Conservation (phyloP, 2,797 vertebrate genomes). For the Apogon talboti region DNA sequence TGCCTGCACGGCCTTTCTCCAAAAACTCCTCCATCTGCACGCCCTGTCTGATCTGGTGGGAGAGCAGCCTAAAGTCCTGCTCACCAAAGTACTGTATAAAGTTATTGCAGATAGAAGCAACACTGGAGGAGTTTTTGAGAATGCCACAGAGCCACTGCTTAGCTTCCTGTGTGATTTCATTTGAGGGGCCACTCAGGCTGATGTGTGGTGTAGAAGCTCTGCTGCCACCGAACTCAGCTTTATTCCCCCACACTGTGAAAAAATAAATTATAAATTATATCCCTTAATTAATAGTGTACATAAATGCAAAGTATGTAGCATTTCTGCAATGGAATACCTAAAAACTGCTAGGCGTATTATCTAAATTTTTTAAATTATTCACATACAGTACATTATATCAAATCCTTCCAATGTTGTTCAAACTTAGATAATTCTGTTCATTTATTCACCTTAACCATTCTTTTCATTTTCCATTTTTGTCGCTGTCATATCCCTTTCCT, state of each 20-base stretch:
- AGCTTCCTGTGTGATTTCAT: slow-evolving; percentile 64
- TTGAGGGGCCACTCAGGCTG: neutral
- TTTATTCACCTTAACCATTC: too few species aligned
- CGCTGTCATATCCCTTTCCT: too few species aligned
- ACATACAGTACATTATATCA: too few species aligned
- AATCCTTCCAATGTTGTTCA: too few species aligned
- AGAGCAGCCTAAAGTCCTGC: slow-evolving; percentile 67
- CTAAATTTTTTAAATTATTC: too few species aligned
- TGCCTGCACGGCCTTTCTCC: slow-evolving; percentile 43
- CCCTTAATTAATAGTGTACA: too few species aligned
- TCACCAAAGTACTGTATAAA: slow-evolving; percentile 82
- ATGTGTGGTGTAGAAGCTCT: slow-evolving; percentile 28
- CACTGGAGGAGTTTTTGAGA: accelerated
- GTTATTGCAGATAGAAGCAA: slow-evolving; percentile 81
- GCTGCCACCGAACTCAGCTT: neutral
- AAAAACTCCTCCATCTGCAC: slow-evolving; percentile 75
- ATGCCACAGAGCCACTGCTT: slow-evolving; percentile 72
- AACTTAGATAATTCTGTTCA: too few species aligned
- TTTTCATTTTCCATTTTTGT: too few species aligned
- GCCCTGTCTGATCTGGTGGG: neutral
- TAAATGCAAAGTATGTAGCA: too few species aligned
- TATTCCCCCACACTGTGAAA: neutral
- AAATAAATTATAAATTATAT: neutral
- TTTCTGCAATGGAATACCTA: too few species aligned
- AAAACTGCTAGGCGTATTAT: too few species aligned